Evolutionary conservation across 2,888 invertebrate species (phyloP), one percentile per base, ranked within the genome.

Genomic region (Cantharis rustica): DNA sequence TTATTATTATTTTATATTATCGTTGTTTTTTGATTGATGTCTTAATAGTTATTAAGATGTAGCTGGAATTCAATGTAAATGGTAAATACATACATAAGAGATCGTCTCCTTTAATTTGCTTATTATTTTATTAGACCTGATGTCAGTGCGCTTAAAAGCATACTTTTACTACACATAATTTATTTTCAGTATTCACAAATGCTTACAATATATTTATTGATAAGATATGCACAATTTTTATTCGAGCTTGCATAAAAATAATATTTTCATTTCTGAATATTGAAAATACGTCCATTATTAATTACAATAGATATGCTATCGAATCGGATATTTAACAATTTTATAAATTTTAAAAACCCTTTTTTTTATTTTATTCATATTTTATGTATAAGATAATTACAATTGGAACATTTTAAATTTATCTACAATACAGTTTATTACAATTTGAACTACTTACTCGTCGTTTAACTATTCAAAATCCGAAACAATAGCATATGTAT

Each of bases 61-160:
- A 79, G 78, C 77, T 79, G 80, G 79, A 79, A 71, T 79, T 79
- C 79, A 79, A 64, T 77, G 79, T 79, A 80, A 76, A 79, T 75
- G 73, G 75, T 47, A 47, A 47, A 72, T 71, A 69, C 64, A 69
- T 61, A 72, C 23, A 23, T 9, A 20, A 62, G 71, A 15, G 16
- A 72, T 64, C 16, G 71, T 26, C 61, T 62, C 17, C 17, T 73
- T 78, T 68, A 61, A 64, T 23, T 74, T 26, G 69, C 27, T 26
- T 73, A 69, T 72, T 23, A 23, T 23, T 23, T 68, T 70, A 70
- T 64, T 77, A 77, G 75, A 75, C 75, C 75, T 68, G 75, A 77
- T 77, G 77, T 75, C 75, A 75, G 75, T 75, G 47, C 47, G 77
- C 77, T 77, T 72, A 72, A 77, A 77, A 77, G 75, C 75, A 72